These are phyloP conservation scores for Drosophila eohydei DNA, from an alignment of 2,888 invertebrate genomes.

Conservation along the genomic window DNA sequence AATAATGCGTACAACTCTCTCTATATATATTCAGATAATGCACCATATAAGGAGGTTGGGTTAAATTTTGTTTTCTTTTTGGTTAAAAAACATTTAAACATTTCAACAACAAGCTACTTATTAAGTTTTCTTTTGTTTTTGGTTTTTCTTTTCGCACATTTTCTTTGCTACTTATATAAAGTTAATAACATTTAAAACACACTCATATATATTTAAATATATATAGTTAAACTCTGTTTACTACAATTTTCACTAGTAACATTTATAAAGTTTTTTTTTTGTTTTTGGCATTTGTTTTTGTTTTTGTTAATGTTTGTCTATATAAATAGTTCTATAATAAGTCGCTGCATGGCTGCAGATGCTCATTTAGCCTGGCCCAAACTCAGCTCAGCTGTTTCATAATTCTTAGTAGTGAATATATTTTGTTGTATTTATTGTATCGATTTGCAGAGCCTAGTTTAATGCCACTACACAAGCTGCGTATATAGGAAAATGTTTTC, in stretches of 20 bases:
- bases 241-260: conserved; percentile 75
- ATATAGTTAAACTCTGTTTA: conserved; percentile 60
- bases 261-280: conserved; percentile 66
- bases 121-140: conserved; percentile 21
- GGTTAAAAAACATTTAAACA: conserved; percentile 78
- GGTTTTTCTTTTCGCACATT: conserved; percentile 29
- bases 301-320: conserved; percentile 39
- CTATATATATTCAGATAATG: conserved; percentile 16
- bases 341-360: conserved; percentile 12
- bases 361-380: conserved; percentile 11
- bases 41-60: conserved; percentile 32
- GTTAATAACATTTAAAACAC: conserved; percentile 78
- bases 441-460: conserved; percentile 44
- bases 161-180: conserved; percentile 46
- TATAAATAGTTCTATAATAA: conserved; percentile 36
- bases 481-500: conserved; percentile 39
- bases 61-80: conserved; percentile 24
- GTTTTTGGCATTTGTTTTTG: conserved; percentile 38
- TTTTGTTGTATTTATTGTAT: conserved; percentile 50
- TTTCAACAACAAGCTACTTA: conserved; percentile 77
- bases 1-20: conserved; percentile 46
- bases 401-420: conserved; percentile 25
- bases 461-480: conserved; percentile 59
- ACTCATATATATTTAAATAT: conserved; percentile 51
- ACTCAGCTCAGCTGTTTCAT: conserved; percentile 24